These are phyloP conservation scores for Ennomos quercinarius DNA, from an alignment of 2,888 invertebrate species.

Conservation along the genomic window DNA sequence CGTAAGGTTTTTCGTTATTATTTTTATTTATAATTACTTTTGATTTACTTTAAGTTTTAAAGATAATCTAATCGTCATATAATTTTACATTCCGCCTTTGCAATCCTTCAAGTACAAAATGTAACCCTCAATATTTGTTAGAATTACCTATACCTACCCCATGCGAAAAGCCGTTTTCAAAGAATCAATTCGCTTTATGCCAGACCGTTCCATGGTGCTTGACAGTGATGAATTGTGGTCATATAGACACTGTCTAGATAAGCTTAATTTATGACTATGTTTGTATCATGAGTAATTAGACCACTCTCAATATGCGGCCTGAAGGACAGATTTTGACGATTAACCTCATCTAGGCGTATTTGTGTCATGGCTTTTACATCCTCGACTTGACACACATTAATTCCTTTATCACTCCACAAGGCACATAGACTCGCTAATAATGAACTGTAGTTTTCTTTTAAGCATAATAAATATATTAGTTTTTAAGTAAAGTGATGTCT, in stretches of 20 bases:
- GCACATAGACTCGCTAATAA: no score
- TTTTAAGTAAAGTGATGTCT: no score
- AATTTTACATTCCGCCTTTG: no score
- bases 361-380: conserved; percentile 54
- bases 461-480: no score
- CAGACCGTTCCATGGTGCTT: conserved; percentile 46
- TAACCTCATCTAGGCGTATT: conserved; percentile 48
- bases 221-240: conserved; percentile 78
- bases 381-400: conserved; percentile 34
- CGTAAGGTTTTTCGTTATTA: no score
- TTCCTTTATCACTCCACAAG: conserved; percentile 22
- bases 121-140: conserved; percentile 27
- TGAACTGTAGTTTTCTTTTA: no score
- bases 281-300: conserved; percentile 64
- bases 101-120: conserved; percentile 25
- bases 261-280: conserved; percentile 75
- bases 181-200: conserved; percentile 67
- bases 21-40: no score
- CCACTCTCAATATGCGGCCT: conserved; percentile 51
- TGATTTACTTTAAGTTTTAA: no score
- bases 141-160: conserved; percentile 3
- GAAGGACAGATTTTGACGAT: conserved; percentile 52
- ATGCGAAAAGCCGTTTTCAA: conserved; percentile 43
- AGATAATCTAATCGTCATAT: no score
- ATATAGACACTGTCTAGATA: conserved; percentile 79